phyloP scores from a whole-genome alignment of 2,888 invertebrate genomes.

The Seira sanloemensis region DNA sequence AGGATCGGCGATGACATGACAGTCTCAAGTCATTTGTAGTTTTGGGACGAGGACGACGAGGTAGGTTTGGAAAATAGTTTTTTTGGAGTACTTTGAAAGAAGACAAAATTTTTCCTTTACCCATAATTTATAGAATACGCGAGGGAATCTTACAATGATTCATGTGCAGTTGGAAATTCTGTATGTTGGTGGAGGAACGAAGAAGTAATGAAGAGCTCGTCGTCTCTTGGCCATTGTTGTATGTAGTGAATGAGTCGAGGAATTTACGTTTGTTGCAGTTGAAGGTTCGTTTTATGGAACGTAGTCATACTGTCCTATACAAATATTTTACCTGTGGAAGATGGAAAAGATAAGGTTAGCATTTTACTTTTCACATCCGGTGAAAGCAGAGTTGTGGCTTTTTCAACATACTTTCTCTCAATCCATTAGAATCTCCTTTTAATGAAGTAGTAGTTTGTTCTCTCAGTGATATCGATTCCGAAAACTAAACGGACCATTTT shows the following conservation, averaged over 20 bases:
- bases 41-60: not conserved
- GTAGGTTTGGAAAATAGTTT: not conserved
- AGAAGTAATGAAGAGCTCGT: not conserved
- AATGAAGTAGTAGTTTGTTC: slow-evolving; percentile 31
- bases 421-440: slow-evolving; percentile 72
- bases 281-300: not conserved
- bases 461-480: slow-evolving; percentile 77
- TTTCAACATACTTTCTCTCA: slow-evolving; percentile 39
- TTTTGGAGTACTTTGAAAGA: not conserved
- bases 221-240: slow-evolving; percentile 25
- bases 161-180: too few relatives aligned
- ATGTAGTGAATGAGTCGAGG: slow-evolving; percentile 46
- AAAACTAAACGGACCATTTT: slow-evolving; percentile 95
- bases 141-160: too few relatives aligned
- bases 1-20: not conserved
- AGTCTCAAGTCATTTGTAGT: not conserved
- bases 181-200: not conserved
- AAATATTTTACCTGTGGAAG: not conserved
- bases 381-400: too few relatives aligned
- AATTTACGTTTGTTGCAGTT: slow-evolving; percentile 7
- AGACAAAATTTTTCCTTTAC: not conserved
- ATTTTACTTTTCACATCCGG: too few relatives aligned
- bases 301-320: not conserved
- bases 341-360: not conserved
- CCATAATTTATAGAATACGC: not conserved